phyloP scores from a whole-genome alignment of 2,797 vertebrate genomes.

The Diceros bicornis region DNA sequence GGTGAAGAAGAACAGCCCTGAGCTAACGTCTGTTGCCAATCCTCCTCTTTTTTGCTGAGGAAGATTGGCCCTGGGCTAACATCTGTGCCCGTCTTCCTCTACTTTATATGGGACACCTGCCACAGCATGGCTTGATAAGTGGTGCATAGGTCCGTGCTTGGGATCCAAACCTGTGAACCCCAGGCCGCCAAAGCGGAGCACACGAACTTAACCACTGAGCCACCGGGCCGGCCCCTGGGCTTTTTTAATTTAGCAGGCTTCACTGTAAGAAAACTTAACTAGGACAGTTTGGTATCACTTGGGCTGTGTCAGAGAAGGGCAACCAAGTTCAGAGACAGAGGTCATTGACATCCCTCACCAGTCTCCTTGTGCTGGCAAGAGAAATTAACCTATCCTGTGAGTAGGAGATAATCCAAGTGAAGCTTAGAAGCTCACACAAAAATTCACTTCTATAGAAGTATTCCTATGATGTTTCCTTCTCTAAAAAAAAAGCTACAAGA shows the following conservation, averaged over 20 bases:
- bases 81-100: too few species aligned
- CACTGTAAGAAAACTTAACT: slow-evolving; percentile 38
- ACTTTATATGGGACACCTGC: too few species aligned
- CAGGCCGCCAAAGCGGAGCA: too few species aligned
- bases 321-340: neutral
- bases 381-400: neutral
- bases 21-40: too few species aligned
- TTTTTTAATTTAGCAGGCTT: slow-evolving; percentile 28
- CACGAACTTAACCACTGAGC: too few species aligned
- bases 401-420: neutral
- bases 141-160: too few species aligned
- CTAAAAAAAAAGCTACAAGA: neutral
- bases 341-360: neutral
- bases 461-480: neutral
- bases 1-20: too few species aligned
- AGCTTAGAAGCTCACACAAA: neutral
- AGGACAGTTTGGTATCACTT: neutral
- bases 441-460: neutral
- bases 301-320: neutral
- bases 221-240: too few species aligned
- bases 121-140: too few species aligned
- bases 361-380: neutral
- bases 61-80: too few species aligned
- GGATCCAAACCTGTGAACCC: too few species aligned
- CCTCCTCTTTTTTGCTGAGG: too few species aligned